Evolutionary conservation across 2,797 vertebrate species (phyloP), one percentile per base, ranked within the genome.

Genomic region (Antennarius maculatus): DNA sequence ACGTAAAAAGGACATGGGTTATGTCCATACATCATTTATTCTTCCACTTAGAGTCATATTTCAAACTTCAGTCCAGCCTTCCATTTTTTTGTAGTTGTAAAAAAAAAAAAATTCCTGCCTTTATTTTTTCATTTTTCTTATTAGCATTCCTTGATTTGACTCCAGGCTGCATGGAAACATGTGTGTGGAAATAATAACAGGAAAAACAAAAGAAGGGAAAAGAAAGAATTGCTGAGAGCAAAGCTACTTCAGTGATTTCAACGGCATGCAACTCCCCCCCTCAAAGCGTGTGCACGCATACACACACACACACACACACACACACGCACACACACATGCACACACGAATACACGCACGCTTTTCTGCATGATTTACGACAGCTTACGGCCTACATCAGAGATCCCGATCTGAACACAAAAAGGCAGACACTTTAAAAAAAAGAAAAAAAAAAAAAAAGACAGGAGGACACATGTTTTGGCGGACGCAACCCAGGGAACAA

Each of bases 391-490:
- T 29, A 60, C 71, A 86, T 90, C 87, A 85, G 72, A 86, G 82
- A 82, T 74, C 74, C 31, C 67, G 77, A 86, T 86, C 82, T 66
- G 76, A 81, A 72, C 66, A 73, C 82, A 89, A 82, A 84, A 86
- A 88, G 65, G 58, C 80, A 81, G 77, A 79, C 77, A 81, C 72
- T 88, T 85, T 23, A 1, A 23, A 23, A 23, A 23, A 23, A 23
- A 23, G 2, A 72, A 83, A 23, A 23, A 23, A 23, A 72, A 83
- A 85, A 17, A 54, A 51, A 54, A 53, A 83, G 83, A 88, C 88
- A 85, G 79, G 86, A 88, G 83, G 77, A 91, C 84, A 83, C 83
- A 83, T 90, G 84, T 89, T 87, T 69, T 76, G 63, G 81, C 72
- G 78, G 84, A 85, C 55, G 14, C 60, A 11, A 66, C 64, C 70